Evolutionary conservation across 37 sponge, comb jelly and placozoan genomes (phyloP).

Genomic region (Spongia lamella): DNA sequence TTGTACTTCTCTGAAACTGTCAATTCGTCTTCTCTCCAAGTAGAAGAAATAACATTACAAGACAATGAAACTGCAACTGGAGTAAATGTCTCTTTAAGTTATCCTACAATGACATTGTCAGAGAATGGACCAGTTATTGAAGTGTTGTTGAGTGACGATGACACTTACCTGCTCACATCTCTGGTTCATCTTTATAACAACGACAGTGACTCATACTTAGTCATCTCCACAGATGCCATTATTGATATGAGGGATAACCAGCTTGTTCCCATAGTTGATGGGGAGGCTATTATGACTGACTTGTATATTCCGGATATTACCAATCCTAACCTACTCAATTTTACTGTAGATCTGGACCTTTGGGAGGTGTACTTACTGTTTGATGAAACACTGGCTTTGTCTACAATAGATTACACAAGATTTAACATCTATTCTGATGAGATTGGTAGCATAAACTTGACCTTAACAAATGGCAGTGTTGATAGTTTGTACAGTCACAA

Average conservation of each 20-base stretch:
- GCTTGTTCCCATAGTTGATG: conserved; percentile 50
- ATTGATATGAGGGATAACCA: conserved; percentile 81
- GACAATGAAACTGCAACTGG: conserved; percentile 37
- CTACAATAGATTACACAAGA: conserved; percentile 64
- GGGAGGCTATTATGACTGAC: conserved; percentile 33
- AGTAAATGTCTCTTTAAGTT: conserved; percentile 20
- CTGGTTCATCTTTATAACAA: conserved; percentile 71
- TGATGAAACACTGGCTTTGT: conserved; percentile 74
- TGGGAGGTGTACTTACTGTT: conserved; percentile 66
- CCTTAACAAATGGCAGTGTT: conserved; percentile 67
- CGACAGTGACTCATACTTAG: conserved; percentile 69
- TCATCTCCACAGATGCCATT: conserved; percentile 46
- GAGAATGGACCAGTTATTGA: conserved; percentile 37
- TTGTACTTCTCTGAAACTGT: conserved; percentile 91
- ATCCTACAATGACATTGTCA: conserved; percentile 17
- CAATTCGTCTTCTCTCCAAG: conserved; percentile 53
- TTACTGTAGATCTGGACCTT: conserved; percentile 82
- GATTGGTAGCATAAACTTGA: conserved; percentile 57
- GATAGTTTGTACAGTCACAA: conserved; percentile 59
- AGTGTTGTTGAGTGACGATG: conserved; percentile 53
- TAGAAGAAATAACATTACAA: conserved; percentile 73
- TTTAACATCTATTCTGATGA: conserved; percentile 68
- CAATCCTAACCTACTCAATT: conserved; percentile 68
- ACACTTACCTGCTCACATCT: conserved; percentile 65
- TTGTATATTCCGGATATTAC: conserved; percentile 64